phyloP scores from a whole-genome alignment of 2,888 invertebrate genomes.

The Drosophila mulleri region DNA sequence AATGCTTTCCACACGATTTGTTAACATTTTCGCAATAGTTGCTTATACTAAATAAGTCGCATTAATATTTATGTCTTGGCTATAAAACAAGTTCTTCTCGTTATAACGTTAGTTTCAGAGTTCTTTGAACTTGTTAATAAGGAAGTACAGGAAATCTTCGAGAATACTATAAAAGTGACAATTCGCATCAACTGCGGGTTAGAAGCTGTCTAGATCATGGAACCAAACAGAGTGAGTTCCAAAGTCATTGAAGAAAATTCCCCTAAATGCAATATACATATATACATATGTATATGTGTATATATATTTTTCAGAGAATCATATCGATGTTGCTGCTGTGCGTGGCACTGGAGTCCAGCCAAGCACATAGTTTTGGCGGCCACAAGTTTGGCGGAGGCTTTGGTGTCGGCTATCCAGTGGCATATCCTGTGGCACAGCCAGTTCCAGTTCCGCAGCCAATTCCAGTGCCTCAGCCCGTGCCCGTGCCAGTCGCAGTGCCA shows the following conservation, averaged over 20 bases:
- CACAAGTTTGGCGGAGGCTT: slow-evolving; percentile 63
- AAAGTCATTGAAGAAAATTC: not conserved
- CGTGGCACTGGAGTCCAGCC: slow-evolving; percentile 1
- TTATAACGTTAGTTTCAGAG: slow-evolving; percentile 39
- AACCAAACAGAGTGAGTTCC: slow-evolving; percentile 51
- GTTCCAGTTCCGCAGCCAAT: slow-evolving; percentile 63
- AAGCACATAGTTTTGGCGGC: slow-evolving; percentile 70
- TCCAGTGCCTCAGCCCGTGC: slow-evolving; percentile 57
- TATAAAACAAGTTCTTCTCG: slow-evolving; percentile 60
- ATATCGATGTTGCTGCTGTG: slow-evolving; percentile 39
- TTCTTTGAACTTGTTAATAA: slow-evolving; percentile 69
- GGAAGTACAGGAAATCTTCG: slow-evolving; percentile 70
- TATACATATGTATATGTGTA: not conserved
- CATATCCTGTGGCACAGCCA: slow-evolving; percentile 63
- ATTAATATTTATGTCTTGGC: slow-evolving; percentile 34
- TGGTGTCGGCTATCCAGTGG: slow-evolving; percentile 56
- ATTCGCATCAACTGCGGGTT: slow-evolving; percentile 27
- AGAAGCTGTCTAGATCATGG: slow-evolving; percentile 60
- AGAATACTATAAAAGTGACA: slow-evolving; percentile 61
- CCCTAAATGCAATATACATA: not conserved
- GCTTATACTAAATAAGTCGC: slow-evolving; percentile 59
- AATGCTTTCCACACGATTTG: slow-evolving; percentile 73
- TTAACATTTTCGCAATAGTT: slow-evolving; percentile 59
- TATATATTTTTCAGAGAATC: slow-evolving; percentile 37
- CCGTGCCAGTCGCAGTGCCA: slow-evolving; percentile 52